Evolutionary conservation across 2,113 vertebrate genomes (phyloP).

Genomic region (Caretta caretta): DNA sequence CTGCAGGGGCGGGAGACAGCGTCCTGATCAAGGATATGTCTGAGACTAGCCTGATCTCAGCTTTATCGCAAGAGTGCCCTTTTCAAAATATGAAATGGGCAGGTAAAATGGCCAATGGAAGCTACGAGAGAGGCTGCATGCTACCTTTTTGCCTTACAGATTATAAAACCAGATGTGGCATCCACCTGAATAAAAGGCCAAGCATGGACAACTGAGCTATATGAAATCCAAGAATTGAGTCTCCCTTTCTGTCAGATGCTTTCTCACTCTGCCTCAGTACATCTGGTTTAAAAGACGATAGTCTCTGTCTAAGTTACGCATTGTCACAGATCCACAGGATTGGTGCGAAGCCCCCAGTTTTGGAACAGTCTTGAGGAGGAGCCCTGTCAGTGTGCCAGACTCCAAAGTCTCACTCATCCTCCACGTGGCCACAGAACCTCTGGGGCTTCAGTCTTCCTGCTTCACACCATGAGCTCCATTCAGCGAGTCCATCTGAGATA

Average conservation of each 20-base stretch:
- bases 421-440: too few relatives aligned
- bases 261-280: not conserved
- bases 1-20: fast-evolving
- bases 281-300: not conserved
- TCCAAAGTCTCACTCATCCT: too few relatives aligned
- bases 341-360: too few relatives aligned
- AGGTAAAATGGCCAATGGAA: not conserved
- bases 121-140: not conserved
- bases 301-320: not conserved
- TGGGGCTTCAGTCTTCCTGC: not conserved
- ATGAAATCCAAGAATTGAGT: not conserved
- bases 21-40: not conserved
- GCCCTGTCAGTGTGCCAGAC: too few relatives aligned
- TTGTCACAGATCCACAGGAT: too few relatives aligned
- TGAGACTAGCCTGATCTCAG: not conserved
- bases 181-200: not conserved
- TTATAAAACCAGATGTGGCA: not conserved
- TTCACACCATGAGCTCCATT: not conserved
- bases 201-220: not conserved
- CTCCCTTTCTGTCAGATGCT: not conserved
- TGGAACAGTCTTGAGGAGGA: too few relatives aligned
- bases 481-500: not conserved
- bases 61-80: not conserved
- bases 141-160: not conserved
- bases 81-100: not conserved